A percentile compares a stretch with the other conserved stretches of the same genome.
phyloP scores from a whole-genome alignment of 2,888 invertebrate genomes.

The Lordiphosa andalusiaca region DNA sequence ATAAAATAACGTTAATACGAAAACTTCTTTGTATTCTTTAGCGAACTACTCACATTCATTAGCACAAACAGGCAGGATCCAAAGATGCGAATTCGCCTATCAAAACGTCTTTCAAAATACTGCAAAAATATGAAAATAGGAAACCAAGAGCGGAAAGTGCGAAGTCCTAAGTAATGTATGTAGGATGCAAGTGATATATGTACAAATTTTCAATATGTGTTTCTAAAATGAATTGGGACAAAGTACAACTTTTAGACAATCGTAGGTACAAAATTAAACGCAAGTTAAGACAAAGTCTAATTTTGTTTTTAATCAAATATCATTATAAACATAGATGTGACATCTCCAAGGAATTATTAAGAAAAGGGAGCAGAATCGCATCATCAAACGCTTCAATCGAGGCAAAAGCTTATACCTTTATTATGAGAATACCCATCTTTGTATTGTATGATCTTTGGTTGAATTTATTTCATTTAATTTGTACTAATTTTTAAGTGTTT shows the following conservation, averaged over 20 bases:
- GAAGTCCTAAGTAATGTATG: slow-evolving; percentile 8
- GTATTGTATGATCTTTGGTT: too few relatives aligned
- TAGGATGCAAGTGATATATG: slow-evolving; percentile 10
- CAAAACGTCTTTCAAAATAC: slow-evolving; percentile 87
- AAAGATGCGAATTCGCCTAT: slow-evolving; percentile 85
- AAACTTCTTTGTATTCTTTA: neutral
- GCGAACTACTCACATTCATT: slow-evolving; percentile 83
- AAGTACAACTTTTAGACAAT: neutral
- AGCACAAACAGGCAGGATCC: slow-evolving; percentile 86
- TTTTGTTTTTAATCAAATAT: too few relatives aligned
- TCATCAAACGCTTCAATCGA: too few relatives aligned
- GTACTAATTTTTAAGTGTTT: neutral
- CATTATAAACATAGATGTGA: too few relatives aligned
- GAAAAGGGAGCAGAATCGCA: too few relatives aligned
- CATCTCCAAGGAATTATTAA: too few relatives aligned
- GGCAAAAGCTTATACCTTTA: too few relatives aligned
- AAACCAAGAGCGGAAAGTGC: slow-evolving; percentile 7
- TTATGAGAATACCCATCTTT: too few relatives aligned
- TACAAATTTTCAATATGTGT: slow-evolving; percentile 12
- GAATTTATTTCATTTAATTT: neutral
- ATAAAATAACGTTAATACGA: neutral
- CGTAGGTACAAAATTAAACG: neutral
- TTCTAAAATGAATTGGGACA: slow-evolving; percentile 13
- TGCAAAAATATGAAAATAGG: slow-evolving; percentile 77
- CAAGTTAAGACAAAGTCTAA: slow-evolving; percentile 10